Percentiles rank a stretch among this genome's conserved stretches.
phyloP scores from a whole-genome alignment of 2,113 vertebrate species.

The Podocnemis expansa region DNA sequence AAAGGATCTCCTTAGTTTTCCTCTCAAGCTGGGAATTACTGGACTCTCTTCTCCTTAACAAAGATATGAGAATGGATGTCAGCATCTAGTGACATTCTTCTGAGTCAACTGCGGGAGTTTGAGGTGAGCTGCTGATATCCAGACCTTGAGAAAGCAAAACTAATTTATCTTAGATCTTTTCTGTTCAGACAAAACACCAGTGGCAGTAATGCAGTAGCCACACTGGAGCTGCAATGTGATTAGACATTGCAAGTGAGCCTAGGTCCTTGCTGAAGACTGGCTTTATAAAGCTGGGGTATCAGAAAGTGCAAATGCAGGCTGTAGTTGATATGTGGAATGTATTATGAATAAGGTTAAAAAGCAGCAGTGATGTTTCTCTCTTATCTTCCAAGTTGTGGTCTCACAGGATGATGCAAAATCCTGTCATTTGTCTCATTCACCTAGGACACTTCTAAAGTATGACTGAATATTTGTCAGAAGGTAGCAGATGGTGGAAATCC shows the following conservation, averaged over 20 bases:
- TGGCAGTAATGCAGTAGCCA: background rate
- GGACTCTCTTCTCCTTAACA: background rate
- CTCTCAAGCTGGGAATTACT: background rate
- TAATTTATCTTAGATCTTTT: background rate
- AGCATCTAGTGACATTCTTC: background rate
- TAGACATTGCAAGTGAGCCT: background rate
- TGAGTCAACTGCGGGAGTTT: accelerated
- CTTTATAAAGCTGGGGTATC: background rate
- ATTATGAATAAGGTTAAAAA: background rate
- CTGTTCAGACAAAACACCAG: background rate
- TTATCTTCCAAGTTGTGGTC: background rate
- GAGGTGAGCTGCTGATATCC: background rate
- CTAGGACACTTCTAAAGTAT: background rate
- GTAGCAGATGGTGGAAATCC: background rate
- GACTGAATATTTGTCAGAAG: background rate
- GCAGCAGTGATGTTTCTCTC: background rate
- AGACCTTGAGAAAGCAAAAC: background rate
- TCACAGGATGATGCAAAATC: background rate
- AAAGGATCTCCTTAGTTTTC: background rate
- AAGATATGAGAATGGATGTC: background rate
- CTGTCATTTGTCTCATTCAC: background rate
- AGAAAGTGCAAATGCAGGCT: background rate
- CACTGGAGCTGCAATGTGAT: background rate
- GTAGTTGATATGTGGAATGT: background rate
- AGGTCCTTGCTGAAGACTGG: background rate